These are phyloP conservation scores for Drosophila kohkoa DNA, from an alignment of 1,140 invertebrate genomes.

Conservation along the genomic window DNA sequence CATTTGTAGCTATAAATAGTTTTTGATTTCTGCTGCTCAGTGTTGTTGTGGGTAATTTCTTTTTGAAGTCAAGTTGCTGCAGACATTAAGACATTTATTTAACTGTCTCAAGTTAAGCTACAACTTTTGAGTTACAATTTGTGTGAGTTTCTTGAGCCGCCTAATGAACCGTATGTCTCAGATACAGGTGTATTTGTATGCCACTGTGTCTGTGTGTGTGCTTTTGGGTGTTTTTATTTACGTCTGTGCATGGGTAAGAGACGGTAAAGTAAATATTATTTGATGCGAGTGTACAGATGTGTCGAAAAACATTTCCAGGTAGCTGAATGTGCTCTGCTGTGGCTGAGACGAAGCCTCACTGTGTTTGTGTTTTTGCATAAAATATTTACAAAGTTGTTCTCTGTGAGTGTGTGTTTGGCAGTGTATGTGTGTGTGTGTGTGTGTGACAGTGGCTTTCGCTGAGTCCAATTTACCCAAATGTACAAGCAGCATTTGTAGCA, in stretches of 20 bases:
- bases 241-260: slow-evolving; percentile 20
- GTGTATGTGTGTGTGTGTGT: slow-evolving; percentile 32
- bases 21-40: slow-evolving; percentile 6
- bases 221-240: slow-evolving; percentile 2
- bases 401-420: too few relatives aligned
- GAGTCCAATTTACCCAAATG: slow-evolving; percentile 80
- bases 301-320: slow-evolving; percentile 79
- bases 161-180: slow-evolving; percentile 70
- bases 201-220: neutral
- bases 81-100: slow-evolving; percentile 65
- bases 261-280: slow-evolving; percentile 77
- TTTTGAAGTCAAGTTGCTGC: slow-evolving; percentile 38
- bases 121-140: slow-evolving; percentile 65
- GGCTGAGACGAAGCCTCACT: slow-evolving; percentile 36
- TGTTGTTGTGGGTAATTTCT: slow-evolving; percentile 21
- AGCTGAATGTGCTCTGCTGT: slow-evolving; percentile 35
- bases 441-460: slow-evolving; percentile 59
- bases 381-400: slow-evolving; percentile 77
- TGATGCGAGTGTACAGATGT: slow-evolving; percentile 70
- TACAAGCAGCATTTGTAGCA: slow-evolving; percentile 71
- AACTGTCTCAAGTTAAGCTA: slow-evolving; percentile 64
- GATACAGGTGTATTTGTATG: slow-evolving; percentile 1
- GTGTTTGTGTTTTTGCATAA: slow-evolving; percentile 78
- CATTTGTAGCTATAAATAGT: slow-evolving; percentile 24
- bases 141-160: slow-evolving; percentile 53